Base-by-base conservation (phyloP, 2,888 invertebrate species). In the Drosophila falleni region DNA sequence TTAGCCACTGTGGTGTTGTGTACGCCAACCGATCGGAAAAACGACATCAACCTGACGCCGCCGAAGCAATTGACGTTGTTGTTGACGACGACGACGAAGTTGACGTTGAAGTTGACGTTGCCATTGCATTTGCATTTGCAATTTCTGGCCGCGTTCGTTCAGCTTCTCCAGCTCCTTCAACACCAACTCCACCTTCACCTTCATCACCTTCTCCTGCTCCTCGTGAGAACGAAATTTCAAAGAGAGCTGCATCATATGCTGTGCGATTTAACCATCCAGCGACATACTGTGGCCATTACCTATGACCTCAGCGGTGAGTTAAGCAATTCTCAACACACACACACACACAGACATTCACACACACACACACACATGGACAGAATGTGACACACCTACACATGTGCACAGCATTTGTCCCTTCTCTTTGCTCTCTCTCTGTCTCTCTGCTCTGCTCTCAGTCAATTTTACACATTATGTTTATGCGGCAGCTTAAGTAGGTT, bases 181-280 rank as follows among this genome's bases (percentile, higher is more conserved):
- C 19, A 13, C 58, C 81, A 11, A 13, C 19, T 23, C 23, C 44
- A 23, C 23, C 23, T 23, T 23, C 23, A 29, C 4, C 31, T 10
- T 1, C 31, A 3, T 8, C 29, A 31, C 8, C 29, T 16, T 16
- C 15, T 46, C 6, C 47, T 49, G n/a, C 29, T 76, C 61, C 81
- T 80, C 75, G 80, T 80, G 51, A 78, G 72, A 80, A 74, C 76
- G 58, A 70, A 78, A 55, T 74, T 70, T 54, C 73, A 68, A 67
- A 81, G 74, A 79, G 79, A 86, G 80, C 86, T 80, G 78, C 87
- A 81, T 91, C 91, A 90, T 91, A 91, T 91, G 91, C 91, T 91
- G 91, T 89, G 91, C 90, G 88, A 84, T 89, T 89, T 90, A 81
- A 80, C 69, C 56, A 72, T 65, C 74, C 74, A 82, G 74, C 82